A percentile compares a stretch with the other conserved stretches of the same genome.
These are phyloP conservation scores for Parapristionchus giblindavisi DNA, from an alignment of 2,888 invertebrate species.

Conservation along the genomic window DNA sequence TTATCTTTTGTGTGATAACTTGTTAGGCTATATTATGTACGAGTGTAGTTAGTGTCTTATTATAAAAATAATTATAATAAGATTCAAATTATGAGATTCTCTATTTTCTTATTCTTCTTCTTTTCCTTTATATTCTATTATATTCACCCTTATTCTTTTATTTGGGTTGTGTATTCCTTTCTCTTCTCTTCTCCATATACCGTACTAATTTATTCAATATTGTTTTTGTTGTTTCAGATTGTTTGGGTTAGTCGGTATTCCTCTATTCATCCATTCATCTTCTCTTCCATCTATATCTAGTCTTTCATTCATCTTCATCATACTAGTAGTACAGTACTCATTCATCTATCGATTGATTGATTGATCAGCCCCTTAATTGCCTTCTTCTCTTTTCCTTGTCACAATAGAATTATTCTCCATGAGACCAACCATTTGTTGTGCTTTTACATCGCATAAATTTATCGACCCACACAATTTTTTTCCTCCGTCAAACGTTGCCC, in stretches of 20 bases:
- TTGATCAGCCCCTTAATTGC: too few species aligned
- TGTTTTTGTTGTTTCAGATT: conserved; percentile 34
- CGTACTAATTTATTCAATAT: conserved; percentile 36
- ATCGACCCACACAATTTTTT: too few species aligned
- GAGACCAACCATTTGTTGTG: too few species aligned
- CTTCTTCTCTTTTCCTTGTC: too few species aligned
- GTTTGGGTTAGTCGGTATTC: conserved; percentile 33
- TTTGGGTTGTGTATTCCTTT: conserved; percentile 9
- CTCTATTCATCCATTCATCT: not conserved
- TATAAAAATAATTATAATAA: not conserved
- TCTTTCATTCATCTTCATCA: not conserved
- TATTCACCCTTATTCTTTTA: conserved; percentile 20
- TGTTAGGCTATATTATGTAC: conserved; percentile 18
- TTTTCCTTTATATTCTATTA: conserved; percentile 8
- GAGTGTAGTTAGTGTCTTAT: not conserved
- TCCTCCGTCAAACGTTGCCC: too few species aligned
- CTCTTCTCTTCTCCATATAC: not conserved
- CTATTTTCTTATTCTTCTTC: not conserved
- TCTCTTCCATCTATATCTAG: not conserved
- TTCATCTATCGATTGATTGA: too few species aligned
- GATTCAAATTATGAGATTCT: conserved; percentile 1
- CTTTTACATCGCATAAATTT: too few species aligned
- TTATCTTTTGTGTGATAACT: conserved; percentile 9
- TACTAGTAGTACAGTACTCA: too few species aligned
- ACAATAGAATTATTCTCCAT: too few species aligned